Evolutionary conservation across 2,113 vertebrate species (phyloP).

Genomic region (Pleuronectes platessa): DNA sequence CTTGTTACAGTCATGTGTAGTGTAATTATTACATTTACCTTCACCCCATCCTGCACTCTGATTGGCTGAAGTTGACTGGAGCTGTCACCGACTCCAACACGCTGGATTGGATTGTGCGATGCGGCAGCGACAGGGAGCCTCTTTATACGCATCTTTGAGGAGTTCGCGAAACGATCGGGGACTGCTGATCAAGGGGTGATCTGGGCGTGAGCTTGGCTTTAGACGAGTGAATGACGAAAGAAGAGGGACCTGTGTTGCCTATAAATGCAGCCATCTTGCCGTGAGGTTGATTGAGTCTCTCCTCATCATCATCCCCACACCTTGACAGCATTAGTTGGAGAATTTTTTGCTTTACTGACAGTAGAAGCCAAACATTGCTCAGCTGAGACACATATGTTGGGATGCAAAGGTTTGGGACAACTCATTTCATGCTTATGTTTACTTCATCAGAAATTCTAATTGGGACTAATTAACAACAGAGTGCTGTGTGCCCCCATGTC

Average conservation of each 20-base stretch:
- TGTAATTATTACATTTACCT: too few relatives aligned
- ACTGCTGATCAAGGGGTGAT: too few relatives aligned
- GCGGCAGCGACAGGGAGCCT: too few relatives aligned
- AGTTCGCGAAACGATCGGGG: too few relatives aligned
- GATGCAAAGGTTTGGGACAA: conserved; percentile 55
- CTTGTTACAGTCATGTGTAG: too few relatives aligned
- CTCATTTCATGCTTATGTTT: conserved; percentile 73
- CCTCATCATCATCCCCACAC: conserved; percentile 20
- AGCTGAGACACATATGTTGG: conserved; percentile 47
- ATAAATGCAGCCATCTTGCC: conserved; percentile 22
- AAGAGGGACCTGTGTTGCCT: too few relatives aligned
- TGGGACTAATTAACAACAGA: conserved; percentile 60
- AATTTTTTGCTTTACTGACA: conserved; percentile 21
- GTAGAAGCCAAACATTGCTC: conserved; percentile 36
- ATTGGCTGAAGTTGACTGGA: too few relatives aligned
- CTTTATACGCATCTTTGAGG: too few relatives aligned
- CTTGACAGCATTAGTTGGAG: neutral
- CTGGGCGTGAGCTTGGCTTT: neutral
- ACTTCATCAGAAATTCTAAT: conserved; percentile 67
- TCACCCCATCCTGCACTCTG: too few relatives aligned
- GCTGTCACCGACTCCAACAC: too few relatives aligned
- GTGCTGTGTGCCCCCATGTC: conserved; percentile 30
- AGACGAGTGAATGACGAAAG: too few relatives aligned
- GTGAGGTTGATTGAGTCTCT: conserved; percentile 31
- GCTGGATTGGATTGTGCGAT: too few relatives aligned